Evolutionary conservation across 2,797 vertebrate species (phyloP), one percentile per base, ranked within the genome.

Genomic region (Cuculus canorus): DNA sequence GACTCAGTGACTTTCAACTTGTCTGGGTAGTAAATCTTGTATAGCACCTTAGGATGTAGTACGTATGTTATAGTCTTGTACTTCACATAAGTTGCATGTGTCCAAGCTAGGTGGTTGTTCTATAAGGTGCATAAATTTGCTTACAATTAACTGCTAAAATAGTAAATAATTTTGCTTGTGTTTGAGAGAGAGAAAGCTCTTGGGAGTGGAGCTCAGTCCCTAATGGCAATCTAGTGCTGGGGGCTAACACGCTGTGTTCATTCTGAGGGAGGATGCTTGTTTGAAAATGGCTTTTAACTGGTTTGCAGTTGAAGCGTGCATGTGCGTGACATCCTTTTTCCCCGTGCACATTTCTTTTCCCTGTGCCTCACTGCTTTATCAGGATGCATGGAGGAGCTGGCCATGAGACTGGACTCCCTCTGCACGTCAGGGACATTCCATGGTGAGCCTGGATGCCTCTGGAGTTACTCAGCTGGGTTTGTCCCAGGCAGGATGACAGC

Each of bases 371-470:
- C 64, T 45, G 54, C 60, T 79, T 11, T 41, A 7, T 11, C 11
- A 4, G 86, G 86, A 24, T 7, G 4, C 60, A 19, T 0, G 25
- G 61, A 28, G 70, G 35, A 64, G 53, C 69, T 60, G 91, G 47
- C 92, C 93, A 64, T 41, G 81, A n/a, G n/a, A 18, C 50, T 2
- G 3, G 53, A 65, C 60, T 96, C 80, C 77, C 33, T 83, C 48
- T 2, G 56, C 94, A 96, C 16, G 27, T 86, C 78, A 6, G 32
- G 18, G 64, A 86, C 90, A 81, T 96, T 93, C 96, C 32, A 48
- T 85, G 82, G 88, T 61, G 57, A 95, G 91, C 90, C 83, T 9
- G n/a, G 89, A 92, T 96, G 90, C 87, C 93, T 79, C 72, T 0
- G 7, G 81, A 63, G 61, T 93, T 79, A 77, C 69, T 22, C 37